Conservation (phyloP, 2,888 invertebrate genomes). For the Lasioglossum morio region DNA sequence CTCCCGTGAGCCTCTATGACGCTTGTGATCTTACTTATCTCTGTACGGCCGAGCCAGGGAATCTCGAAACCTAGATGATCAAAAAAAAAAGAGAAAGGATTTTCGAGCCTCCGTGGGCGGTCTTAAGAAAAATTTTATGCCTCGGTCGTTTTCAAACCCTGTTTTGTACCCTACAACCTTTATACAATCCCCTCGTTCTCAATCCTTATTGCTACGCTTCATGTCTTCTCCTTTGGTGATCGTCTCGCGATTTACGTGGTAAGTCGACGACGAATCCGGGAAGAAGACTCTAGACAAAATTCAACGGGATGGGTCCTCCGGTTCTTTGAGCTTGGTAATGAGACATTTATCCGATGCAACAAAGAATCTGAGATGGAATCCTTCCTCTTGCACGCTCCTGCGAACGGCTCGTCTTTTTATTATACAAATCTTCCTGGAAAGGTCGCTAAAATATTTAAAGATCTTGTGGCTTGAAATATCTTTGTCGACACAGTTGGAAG, state of each 20-base stretch:
- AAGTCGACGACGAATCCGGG: conserved; percentile 39
- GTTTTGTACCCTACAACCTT: conserved; percentile 15
- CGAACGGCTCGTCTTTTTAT: conserved; percentile 31
- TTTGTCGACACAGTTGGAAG: neutral
- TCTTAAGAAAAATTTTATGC: conserved; percentile 80
- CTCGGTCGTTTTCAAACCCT: conserved; percentile 70
- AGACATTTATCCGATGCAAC: conserved; percentile 77
- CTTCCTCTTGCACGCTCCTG: conserved; percentile 21
- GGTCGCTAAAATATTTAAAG: neutral
- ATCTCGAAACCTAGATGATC: conserved; percentile 71
- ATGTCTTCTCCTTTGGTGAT: conserved; percentile 55
- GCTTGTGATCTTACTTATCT: conserved; percentile 84
- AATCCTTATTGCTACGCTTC: conserved; percentile 15
- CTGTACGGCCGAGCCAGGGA: conserved; percentile 75
- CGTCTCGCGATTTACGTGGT: conserved; percentile 30
- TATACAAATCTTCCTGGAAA: neutral
- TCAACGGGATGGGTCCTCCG: conserved; percentile 72
- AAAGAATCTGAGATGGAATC: conserved; percentile 78
- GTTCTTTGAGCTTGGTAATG: conserved; percentile 82
- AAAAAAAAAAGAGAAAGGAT: conserved; percentile 28
- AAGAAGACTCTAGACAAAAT: conserved; percentile 57
- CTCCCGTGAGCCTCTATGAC: conserved; percentile 76
- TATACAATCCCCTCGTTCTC: neutral
- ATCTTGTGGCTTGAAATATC: neutral
- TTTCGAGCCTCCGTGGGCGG: conserved; percentile 78